Evolutionary conservation across 2,888 invertebrate species (phyloP), one percentile per base, ranked within the genome.

Genomic region (Drosophila mayaguana): DNA sequence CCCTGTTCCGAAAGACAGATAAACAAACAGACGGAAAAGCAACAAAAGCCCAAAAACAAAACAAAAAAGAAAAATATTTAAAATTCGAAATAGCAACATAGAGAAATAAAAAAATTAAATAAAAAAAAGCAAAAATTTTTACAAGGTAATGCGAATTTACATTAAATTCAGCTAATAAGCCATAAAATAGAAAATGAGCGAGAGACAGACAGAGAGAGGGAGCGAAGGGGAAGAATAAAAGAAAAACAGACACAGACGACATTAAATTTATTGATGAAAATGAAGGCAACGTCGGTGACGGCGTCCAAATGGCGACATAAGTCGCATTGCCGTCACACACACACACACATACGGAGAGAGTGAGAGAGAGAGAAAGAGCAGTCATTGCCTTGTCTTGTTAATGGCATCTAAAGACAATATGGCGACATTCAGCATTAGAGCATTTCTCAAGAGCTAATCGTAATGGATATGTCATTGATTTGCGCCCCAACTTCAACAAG

Each of bases 191-290:
- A 74, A 57, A 71, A 50, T 34, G 55, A 51, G 18, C 34, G 16
- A 34, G 34, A 28, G 11, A 45, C 12, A 34, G 3, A 16, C 22
- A 22, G 22, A 34, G 18, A 51, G 32, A 38, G 36, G 16, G 2
- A 3, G 38, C 32, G 32, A 32, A 7, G 25, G 16, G 18, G 2
- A 45, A 16, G 28, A 16, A 48, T 28, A 45, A 45, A 66, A 67
- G 28, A 53, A 69, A 69, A 46, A 61, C 64, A 48, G 53, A 70
- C 66, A 50, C 71, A 86, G 85, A 87, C 84, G 66, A 79, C 83
- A 88, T 85, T 77, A 77, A 83, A 88, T 83, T 83, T 83, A 83
- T 83, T 83, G 83, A 83, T 88, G 86, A 64, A 83, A 88, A 80
- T 73, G 80, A 78, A 73, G 78, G 81, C 73, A 36, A 78, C 60